These are phyloP conservation scores for Setipinna tenuifilis DNA, from an alignment of 2,797 vertebrate species.

Conservation along the genomic window DNA sequence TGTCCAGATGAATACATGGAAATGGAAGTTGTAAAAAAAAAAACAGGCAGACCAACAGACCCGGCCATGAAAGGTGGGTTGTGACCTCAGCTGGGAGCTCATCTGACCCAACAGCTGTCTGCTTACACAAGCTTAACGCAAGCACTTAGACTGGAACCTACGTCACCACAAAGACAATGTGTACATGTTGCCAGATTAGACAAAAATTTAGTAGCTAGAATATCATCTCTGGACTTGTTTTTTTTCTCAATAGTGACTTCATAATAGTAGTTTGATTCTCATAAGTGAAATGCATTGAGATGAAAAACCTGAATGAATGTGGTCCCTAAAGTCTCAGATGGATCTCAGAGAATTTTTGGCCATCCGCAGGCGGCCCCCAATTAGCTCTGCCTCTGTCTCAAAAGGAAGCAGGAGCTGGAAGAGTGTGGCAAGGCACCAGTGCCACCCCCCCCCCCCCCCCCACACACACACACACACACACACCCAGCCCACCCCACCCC, in stretches of 20 bases:
- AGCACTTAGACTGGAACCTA: not conserved
- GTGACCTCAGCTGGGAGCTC: not conserved
- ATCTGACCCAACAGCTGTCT: not conserved
- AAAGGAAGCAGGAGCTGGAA: not conserved
- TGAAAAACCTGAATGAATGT: not conserved
- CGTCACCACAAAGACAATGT: not conserved
- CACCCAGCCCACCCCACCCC: not conserved
- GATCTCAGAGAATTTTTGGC: not conserved
- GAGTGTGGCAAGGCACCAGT: conserved; percentile 22
- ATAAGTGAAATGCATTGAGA: not conserved
- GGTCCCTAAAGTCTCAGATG: not conserved
- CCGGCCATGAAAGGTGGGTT: not conserved
- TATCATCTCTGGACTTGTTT: not conserved
- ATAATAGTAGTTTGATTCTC: not conserved
- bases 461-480: too few species aligned
- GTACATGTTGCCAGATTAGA: not conserved
- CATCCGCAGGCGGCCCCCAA: not conserved
- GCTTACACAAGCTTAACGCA: not conserved
- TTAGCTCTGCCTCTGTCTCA: not conserved
- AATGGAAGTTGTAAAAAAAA: not conserved
- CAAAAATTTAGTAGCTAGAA: not conserved
- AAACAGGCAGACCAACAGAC: conserved; percentile 15
- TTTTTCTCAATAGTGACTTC: not conserved
- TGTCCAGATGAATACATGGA: conserved; percentile 5
- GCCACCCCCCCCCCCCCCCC: conserved; percentile 36